These are phyloP conservation scores for Alloplasta piceator DNA, from an alignment of 2,888 invertebrate genomes.

Conservation along the genomic window DNA sequence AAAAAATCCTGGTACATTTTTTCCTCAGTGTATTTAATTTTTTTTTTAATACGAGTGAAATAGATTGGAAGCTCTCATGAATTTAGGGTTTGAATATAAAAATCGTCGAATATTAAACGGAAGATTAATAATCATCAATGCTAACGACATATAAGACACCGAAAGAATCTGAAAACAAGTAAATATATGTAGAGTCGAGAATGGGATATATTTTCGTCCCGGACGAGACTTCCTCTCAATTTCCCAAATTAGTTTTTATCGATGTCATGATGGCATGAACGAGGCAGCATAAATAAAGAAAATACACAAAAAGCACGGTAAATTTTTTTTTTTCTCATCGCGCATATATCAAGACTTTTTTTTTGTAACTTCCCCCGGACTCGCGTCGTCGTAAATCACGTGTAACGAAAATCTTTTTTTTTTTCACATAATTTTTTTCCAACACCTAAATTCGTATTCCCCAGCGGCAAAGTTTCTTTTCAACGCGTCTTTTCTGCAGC, in stretches of 20 bases:
- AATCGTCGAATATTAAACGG: too few species aligned
- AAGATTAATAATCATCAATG: too few species aligned
- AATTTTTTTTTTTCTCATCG: too few species aligned
- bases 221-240: slow-evolving; percentile 15
- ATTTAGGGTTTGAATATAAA: too few species aligned
- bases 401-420: slow-evolving; percentile 44
- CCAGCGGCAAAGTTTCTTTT: slow-evolving; percentile 36
- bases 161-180: neutral
- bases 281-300: slow-evolving; percentile 62
- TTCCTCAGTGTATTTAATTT: too few species aligned
- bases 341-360: too few species aligned
- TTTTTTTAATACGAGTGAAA: too few species aligned
- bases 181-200: neutral
- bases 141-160: too few species aligned
- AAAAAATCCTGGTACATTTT: too few species aligned
- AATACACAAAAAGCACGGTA: slow-evolving; percentile 5
- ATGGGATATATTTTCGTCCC: neutral
- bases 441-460: slow-evolving; percentile 37
- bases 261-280: slow-evolving; percentile 38
- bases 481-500: slow-evolving; percentile 20
- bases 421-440: slow-evolving; percentile 3
- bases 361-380: neutral
- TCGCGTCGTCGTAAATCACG: slow-evolving; percentile 44
- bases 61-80: too few species aligned
- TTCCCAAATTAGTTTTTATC: slow-evolving; percentile 49